Evolutionary conservation across 2,888 invertebrate species (phyloP).

Genomic region (Athrips mouffetella): DNA sequence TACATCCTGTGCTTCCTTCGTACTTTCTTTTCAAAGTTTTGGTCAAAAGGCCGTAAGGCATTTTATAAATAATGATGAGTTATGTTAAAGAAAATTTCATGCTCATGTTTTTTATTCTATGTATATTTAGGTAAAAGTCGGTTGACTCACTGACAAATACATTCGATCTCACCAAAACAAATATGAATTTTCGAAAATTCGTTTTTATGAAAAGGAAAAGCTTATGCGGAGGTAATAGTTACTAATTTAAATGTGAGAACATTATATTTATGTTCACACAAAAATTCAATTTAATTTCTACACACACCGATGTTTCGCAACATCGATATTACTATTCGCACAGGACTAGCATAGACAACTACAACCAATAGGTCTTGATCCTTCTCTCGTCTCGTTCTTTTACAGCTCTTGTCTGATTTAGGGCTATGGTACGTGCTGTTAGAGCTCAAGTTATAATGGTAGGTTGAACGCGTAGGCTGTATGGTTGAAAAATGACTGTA

Average conservation of each 20-base stretch:
- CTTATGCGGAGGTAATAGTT: too few species aligned
- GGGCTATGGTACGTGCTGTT: slow-evolving; percentile 30
- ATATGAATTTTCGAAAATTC: too few species aligned
- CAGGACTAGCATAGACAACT: slow-evolving; percentile 15
- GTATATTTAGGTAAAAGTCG: too few species aligned
- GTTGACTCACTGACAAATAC: too few species aligned
- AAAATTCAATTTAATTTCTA: slow-evolving; percentile 10
- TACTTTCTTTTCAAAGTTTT: not conserved
- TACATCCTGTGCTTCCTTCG: not conserved
- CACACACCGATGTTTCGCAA: slow-evolving; percentile 13
- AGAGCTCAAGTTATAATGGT: slow-evolving; percentile 45
- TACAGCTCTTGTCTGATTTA: slow-evolving; percentile 7
- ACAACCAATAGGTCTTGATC: slow-evolving; percentile 44
- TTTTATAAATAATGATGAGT: not conserved
- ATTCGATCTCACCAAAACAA: too few species aligned
- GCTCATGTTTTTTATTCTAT: not conserved
- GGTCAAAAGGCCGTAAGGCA: not conserved
- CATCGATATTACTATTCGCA: slow-evolving; percentile 7
- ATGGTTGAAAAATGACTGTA: slow-evolving; percentile 72
- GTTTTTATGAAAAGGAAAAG: too few species aligned
- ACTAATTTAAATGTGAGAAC: not conserved
- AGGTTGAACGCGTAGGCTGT: slow-evolving; percentile 64
- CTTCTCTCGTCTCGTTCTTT: slow-evolving; percentile 17
- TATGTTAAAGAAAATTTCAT: not conserved
- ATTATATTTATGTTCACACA: not conserved